Evolutionary conservation across 2,888 invertebrate species (phyloP), one percentile per base, ranked within the genome.

Genomic region (Chaetoderma sp.): DNA sequence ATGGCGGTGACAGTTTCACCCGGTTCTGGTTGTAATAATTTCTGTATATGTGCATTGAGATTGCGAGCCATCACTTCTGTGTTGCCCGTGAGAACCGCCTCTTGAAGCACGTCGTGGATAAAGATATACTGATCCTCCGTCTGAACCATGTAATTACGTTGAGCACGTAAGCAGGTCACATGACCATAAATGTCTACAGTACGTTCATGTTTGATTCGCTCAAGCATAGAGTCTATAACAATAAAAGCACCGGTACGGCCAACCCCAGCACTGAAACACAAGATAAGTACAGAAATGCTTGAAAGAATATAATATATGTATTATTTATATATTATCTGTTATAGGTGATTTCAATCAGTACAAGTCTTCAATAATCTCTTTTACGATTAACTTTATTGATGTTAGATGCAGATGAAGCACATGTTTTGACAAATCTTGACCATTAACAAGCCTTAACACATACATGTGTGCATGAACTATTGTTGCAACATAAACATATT

Each of bases 71-170:
- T 94, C 30, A 99, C 94, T 88, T 99, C 99, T 0, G 98, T 98
- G 81, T 93, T 93, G 0, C 98, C 98, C 84, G 97, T 97, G 70
- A 96, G 93, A 6, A 97, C 96, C 4, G 98, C 98, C 88, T 99
- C 98, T 62, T 98, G 89, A 25, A 99, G 74, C 2, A 99, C 95
- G 85, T 99, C 99, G 86, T 99, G 98, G 76, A 99, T 98, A 88
- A 99, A 99, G 74, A 98, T 95, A 88, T 99, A 99, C 88, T 99
- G 98, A 88, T 98, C 98, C 88, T 98, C 98, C 18, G 98, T 98
- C 76, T 87, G 87, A 30, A 99, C 98, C 98, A 99, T 99, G 88
- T 99, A 99, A 88, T 98, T 98, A 60, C 99, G 91, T 87, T 99
- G 99, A 27, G 98, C 96, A 67, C 99, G 91, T 72, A 99, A 90